Evolutionary conservation across 2,888 invertebrate species (phyloP), one percentile per base, ranked within the genome.

Genomic region (Epinotia nisella): DNA sequence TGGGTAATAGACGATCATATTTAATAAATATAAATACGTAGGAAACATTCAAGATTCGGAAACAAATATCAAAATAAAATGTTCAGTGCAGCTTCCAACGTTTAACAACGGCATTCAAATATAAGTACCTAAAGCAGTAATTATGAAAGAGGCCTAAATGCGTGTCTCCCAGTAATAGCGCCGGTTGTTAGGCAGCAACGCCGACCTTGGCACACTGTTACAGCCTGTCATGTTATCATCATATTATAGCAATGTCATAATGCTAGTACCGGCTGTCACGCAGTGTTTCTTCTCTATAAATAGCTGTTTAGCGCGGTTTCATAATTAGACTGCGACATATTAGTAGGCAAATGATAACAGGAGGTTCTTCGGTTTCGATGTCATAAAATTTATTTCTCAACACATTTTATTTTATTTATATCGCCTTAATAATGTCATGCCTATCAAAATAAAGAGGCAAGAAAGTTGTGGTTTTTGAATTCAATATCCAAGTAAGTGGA

Each of bases 181-280:
- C n/a, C 39, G 29, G 56, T 13, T 66, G 62, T 67, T 61, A 61
- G 51, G 45, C 68, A 76, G 19, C 49, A 64, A 24, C 51, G 53
- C 55, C 61, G 78, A 77, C 83, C 82, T 84, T 83, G 82, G 66
- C 76, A 71, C 56, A 74, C 71, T 75, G 75, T 74, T 83, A 83
- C 78, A 79, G 78, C 79, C 80, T 64, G 82, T 81, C 86, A 87
- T 84, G 86, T 85, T 83, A 86, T 85, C 83, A 83, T 79, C 78
- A 75, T 82, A 80, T 82, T 82, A 81, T 81, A 83, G 75, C 75
- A 67, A 75, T 76, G 79, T 81, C 80, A 77, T 77, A 75, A 78
- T 70, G 71, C 78, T 76, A 71, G 68, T 76, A 78, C 81, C 84
- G 86, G 85, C 85, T 82, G 81, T 76, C 88, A 89, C 87, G 88